Evolutionary conservation across 2,113 vertebrate species (phyloP).

Genomic region (Phalacrocorax carbo): DNA sequence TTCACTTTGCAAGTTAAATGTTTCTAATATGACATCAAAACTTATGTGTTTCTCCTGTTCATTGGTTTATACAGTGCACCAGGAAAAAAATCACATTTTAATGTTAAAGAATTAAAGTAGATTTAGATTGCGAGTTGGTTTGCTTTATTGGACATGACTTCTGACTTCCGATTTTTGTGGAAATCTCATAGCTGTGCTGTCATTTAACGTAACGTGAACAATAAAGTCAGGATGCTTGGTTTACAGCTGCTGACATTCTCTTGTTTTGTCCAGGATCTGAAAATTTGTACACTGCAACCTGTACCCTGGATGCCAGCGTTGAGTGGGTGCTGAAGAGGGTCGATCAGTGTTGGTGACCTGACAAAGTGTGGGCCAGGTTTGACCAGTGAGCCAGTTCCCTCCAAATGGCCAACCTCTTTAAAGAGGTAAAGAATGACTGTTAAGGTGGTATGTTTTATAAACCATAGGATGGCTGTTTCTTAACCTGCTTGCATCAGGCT

Average conservation of each 20-base stretch:
- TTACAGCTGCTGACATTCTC: neutral
- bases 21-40: neutral
- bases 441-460: neutral
- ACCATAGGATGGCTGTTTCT: neutral
- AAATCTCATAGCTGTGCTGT: neutral
- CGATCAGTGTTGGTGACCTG: neutral
- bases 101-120: neutral
- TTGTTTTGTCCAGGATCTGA: neutral
- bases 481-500: neutral
- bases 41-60: neutral
- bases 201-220: rapidly evolving
- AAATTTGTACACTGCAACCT: neutral
- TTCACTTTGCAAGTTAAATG: neutral
- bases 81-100: neutral
- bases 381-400: neutral
- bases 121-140: neutral
- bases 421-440: neutral
- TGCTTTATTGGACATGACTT: neutral
- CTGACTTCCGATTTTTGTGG: neutral
- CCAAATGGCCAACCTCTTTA: neutral
- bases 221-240: rapidly evolving
- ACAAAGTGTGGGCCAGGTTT: neutral
- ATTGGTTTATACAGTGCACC: neutral
- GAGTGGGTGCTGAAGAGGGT: neutral
- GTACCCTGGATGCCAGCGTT: rapidly evolving